These are phyloP conservation scores for Tauraco erythrolophus DNA, from an alignment of 2,113 vertebrate genomes.

Conservation along the genomic window DNA sequence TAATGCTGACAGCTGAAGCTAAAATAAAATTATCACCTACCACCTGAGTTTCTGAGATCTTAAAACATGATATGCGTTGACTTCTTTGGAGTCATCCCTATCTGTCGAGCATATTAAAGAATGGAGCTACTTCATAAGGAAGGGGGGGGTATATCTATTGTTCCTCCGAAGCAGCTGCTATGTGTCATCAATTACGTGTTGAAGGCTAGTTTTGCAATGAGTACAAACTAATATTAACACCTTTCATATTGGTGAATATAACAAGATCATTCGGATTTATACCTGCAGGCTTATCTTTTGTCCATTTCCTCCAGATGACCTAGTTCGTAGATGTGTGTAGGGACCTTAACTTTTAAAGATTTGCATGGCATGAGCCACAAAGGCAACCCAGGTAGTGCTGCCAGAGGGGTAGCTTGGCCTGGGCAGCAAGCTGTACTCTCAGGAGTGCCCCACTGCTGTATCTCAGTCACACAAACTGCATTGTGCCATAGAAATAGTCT, in stretches of 20 bases:
- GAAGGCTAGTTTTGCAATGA: background rate
- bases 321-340: rapidly evolving
- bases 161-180: background rate
- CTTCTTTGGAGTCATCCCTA: background rate
- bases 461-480: background rate
- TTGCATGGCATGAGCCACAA: background rate
- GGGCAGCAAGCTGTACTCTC: background rate
- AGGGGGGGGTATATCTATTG: background rate
- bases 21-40: background rate
- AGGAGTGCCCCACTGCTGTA: rapidly evolving
- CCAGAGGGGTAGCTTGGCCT: background rate
- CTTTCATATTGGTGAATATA: background rate
- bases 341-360: background rate
- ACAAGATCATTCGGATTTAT: background rate
- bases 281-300: background rate
- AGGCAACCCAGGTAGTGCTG: background rate
- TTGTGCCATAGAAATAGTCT: background rate
- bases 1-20: background rate
- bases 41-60: background rate
- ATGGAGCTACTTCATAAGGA: background rate
- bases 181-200: background rate
- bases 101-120: background rate
- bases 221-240: background rate
- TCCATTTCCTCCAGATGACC: background rate
- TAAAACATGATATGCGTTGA: background rate